Base-by-base conservation (phyloP, 1,140 invertebrate species). In the Scaptomyza graminum region DNA sequence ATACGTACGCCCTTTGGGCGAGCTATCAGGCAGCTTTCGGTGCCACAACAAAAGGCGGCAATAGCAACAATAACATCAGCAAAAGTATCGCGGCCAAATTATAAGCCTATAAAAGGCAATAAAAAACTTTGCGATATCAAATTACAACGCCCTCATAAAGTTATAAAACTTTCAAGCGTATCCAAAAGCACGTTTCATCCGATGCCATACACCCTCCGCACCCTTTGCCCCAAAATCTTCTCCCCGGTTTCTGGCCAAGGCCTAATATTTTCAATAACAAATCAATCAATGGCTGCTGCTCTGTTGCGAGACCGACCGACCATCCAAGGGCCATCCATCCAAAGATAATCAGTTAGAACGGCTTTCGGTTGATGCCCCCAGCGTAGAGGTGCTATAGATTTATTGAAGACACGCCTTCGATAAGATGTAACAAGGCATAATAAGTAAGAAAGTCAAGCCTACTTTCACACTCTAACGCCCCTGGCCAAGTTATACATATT, bases 181-280 rank as follows among this genome's bases (percentile, higher is more conserved):
- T 87, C 82, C 78, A 77, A 57, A 60, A 81, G 74, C 82, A 85
- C 82, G 82, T 85, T 67, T 66, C 63, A 41, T 51, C 39, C 41
- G n/a, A 15, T 16, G 25, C 54, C 49, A 16, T 7, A n/a, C n/a
- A n/a, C 41, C 16, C 12, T 11, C 15, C 18, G 1, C 18, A 31
- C 37, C 62, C 4, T 51, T 34, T 0, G 31, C 43, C 18, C 59
- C 28, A 31, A 31, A 31, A 31, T 31, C 28, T 31, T 43, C 54
- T 7, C 28, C 49, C 16, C 52, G 37, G 5, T 60, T 47, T 49
- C 41, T 34, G 37, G 66, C 37, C 66, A 88, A 88, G 74, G 83
- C 82, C 83, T 88, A 85, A 85, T 85, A 85, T 85, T 85, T 85
- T 85, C 83, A 85, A 85, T 85, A 85, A 85, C 83, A 85, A 85